These are phyloP conservation scores for Gambusia holbrooki DNA, from an alignment of 2,113 vertebrate species.

Conservation along the genomic window DNA sequence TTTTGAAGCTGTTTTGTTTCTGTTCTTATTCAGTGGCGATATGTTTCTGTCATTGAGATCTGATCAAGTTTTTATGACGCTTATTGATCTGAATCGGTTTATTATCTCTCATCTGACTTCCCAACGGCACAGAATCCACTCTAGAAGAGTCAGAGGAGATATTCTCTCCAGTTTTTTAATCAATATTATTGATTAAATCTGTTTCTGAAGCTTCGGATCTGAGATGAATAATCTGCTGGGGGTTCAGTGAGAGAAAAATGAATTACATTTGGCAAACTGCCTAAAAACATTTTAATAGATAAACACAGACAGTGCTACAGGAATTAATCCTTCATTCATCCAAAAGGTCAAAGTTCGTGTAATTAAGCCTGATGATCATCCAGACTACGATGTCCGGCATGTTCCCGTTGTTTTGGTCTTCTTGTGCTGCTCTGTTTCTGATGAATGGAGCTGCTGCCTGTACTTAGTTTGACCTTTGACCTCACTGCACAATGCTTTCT, in stretches of 20 bases:
- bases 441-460: not conserved
- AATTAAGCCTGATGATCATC: conserved; percentile 29
- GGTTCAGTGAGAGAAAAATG: not conserved
- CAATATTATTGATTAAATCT: not conserved
- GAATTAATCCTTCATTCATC: not conserved
- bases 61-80: not conserved
- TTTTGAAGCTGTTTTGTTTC: not conserved
- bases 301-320: not conserved
- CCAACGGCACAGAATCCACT: not conserved
- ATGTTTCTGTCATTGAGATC: not conserved
- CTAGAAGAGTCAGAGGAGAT: not conserved
- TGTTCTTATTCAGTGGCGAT: not conserved
- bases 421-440: not conserved
- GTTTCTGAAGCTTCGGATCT: not conserved
- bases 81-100: not conserved
- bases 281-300: not conserved
- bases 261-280: not conserved
- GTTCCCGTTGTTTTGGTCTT: not conserved
- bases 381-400: not conserved
- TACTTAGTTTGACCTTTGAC: not conserved
- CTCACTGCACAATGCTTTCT: not conserved
- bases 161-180: not conserved
- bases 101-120: not conserved
- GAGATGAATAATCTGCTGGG: not conserved
- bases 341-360: conserved; percentile 6